These are phyloP conservation scores for Holcopasites calliopsidis DNA, from an alignment of 1,140 invertebrate species.

Conservation along the genomic window DNA sequence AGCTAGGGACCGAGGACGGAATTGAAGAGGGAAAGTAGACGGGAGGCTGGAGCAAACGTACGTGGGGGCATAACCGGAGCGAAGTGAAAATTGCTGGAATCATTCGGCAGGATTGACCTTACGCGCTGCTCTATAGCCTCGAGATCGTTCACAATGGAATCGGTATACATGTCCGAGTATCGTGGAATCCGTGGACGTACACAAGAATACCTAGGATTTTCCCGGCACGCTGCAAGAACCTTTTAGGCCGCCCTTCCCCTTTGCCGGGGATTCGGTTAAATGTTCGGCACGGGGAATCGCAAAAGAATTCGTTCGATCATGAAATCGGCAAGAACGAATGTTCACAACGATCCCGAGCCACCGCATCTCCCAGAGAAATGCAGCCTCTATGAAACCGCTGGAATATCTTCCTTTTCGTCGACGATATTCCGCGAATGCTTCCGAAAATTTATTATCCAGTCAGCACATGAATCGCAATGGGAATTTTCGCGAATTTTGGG, in stretches of 20 bases:
- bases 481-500: neutral
- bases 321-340: slow-evolving; percentile 17
- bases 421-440: neutral
- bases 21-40: slow-evolving; percentile 25
- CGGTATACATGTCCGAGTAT: slow-evolving; percentile 9
- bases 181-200: slow-evolving; percentile 17
- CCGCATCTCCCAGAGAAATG: neutral
- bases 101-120: slow-evolving; percentile 67
- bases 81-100: slow-evolving; percentile 72
- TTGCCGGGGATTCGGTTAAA: slow-evolving; percentile 25
- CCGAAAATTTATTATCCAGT: neutral
- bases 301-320: slow-evolving; percentile 35
- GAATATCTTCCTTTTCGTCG: neutral
- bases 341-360: neutral
- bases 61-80: slow-evolving; percentile 62
- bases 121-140: slow-evolving; percentile 51
- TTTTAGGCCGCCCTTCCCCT: slow-evolving; percentile 37
- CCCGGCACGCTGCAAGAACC: slow-evolving; percentile 1
- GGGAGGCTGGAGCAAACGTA: slow-evolving; percentile 48
- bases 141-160: slow-evolving; percentile 29
- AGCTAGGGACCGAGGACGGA: slow-evolving; percentile 8
- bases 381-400: neutral
- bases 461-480: neutral
- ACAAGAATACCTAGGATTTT: slow-evolving; percentile 48
- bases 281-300: slow-evolving; percentile 26